Conservation (phyloP, 2,888 invertebrate genomes). For the Parthenolecanium corni region DNA sequence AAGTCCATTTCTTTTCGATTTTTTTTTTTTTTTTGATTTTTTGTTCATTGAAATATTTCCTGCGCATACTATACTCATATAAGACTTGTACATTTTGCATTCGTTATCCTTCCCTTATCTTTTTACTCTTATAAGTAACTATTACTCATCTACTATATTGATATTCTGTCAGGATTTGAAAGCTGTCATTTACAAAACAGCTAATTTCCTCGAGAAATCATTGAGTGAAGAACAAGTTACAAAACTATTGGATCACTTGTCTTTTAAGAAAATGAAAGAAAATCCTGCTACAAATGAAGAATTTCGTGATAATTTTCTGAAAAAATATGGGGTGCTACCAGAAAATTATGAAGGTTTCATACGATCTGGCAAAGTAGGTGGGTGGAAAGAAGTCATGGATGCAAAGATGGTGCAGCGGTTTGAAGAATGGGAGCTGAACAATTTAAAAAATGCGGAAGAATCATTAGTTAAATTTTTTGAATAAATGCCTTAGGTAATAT, state of each 20-base stretch:
- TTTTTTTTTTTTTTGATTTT: too few species aligned
- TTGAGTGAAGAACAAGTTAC: conserved; percentile 38
- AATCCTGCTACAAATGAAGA: conserved; percentile 48
- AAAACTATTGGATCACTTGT: conserved; percentile 40
- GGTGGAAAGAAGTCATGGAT: conserved; percentile 37
- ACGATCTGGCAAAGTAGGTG: conserved; percentile 39
- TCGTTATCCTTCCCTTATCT: too few species aligned
- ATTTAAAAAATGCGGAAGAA: neutral
- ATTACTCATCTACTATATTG: too few species aligned
- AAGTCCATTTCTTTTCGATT: too few species aligned
- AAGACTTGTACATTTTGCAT: too few species aligned
- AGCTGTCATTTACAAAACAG: conserved; percentile 40
- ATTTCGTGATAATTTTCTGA: conserved; percentile 35
- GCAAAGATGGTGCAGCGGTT: neutral
- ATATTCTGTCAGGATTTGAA: too few species aligned
- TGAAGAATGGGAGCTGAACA: conserved; percentile 2
- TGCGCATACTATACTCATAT: too few species aligned
- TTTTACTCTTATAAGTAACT: too few species aligned
- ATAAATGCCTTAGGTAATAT: too few species aligned
- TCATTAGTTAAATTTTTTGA: too few species aligned
- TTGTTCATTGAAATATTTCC: too few species aligned
- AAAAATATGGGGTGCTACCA: conserved; percentile 36
- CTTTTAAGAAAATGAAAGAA: conserved; percentile 46
- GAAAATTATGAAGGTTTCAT: conserved; percentile 36
- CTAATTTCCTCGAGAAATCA: conserved; percentile 39